Evolutionary conservation across 2,797 vertebrate genomes (phyloP).

Genomic region (Nyctalus aviator): DNA sequence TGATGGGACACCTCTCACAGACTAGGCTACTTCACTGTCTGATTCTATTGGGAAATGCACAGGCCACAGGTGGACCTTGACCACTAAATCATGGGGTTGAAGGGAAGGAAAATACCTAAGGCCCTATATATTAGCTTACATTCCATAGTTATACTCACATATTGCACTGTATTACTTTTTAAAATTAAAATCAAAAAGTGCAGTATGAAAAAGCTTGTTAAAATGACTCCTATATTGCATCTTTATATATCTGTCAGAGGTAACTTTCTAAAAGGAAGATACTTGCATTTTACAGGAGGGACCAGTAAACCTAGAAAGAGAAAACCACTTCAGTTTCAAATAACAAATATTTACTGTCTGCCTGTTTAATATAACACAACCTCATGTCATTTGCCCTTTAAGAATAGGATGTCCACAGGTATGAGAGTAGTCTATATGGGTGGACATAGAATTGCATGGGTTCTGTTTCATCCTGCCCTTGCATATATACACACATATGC

Average conservation of each 20-base stretch:
- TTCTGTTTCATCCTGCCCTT: neutral
- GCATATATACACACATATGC: neutral
- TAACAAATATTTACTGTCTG: neutral
- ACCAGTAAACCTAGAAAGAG: neutral
- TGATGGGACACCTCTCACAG: neutral
- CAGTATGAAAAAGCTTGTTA: neutral
- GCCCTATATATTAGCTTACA: neutral
- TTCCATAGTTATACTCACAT: neutral
- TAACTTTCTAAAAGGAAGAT: neutral
- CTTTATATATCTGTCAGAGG: neutral
- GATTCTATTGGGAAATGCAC: neutral
- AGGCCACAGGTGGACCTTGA: neutral
- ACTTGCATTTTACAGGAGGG: neutral
- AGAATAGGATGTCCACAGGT: neutral
- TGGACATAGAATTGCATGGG: neutral
- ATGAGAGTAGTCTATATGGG: neutral
- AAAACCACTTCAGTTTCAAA: neutral
- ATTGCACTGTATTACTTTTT: neutral
- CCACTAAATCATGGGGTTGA: neutral
- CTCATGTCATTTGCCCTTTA: neutral
- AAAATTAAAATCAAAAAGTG: neutral
- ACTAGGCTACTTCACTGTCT: conserved; percentile 13
- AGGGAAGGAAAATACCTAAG: neutral
- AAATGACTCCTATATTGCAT: neutral
- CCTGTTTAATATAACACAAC: neutral